Conservation (phyloP, 1,140 invertebrate genomes). For the Drosophila kohkoa region DNA sequence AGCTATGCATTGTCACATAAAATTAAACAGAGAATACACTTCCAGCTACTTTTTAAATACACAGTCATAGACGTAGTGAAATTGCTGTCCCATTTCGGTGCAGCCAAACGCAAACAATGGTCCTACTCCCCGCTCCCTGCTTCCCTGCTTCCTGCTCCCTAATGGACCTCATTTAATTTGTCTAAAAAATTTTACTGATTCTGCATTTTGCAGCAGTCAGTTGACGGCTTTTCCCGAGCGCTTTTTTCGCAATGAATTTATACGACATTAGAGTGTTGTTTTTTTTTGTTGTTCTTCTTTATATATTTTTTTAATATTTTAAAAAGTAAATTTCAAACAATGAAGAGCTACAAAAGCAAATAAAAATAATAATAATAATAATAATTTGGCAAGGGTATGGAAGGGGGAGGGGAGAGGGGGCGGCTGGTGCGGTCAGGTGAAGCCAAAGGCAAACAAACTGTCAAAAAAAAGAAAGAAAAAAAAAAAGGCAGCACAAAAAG, state of each 20-base stretch:
- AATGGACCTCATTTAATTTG: constrained; percentile 69
- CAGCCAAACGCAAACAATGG: constrained; percentile 51
- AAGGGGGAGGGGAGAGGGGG: background rate
- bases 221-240: constrained; percentile 19
- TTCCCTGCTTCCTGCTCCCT: background rate
- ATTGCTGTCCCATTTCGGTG: constrained; percentile 42
- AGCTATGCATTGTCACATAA: constrained; percentile 3
- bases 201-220: constrained; percentile 24
- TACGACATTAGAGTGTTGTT: constrained; percentile 36
- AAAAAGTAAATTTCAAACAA: constrained; percentile 61
- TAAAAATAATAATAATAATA: constrained; percentile 48
- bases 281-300: constrained; percentile 31
- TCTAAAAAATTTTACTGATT: constrained; percentile 54
- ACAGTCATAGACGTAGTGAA: constrained; percentile 6
- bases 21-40: background rate
- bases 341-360: constrained; percentile 41
- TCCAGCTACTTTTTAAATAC: no score
- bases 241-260: constrained; percentile 44
- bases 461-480: constrained; percentile 63
- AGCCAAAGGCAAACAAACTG: constrained; percentile 70
- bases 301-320: constrained; percentile 68
- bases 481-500: constrained; percentile 55
- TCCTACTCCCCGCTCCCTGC: no score
- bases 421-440: constrained; percentile 22
- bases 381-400: constrained; percentile 23